Base-by-base conservation (phyloP, 2,888 invertebrate genomes). In the Plebejus argus region DNA sequence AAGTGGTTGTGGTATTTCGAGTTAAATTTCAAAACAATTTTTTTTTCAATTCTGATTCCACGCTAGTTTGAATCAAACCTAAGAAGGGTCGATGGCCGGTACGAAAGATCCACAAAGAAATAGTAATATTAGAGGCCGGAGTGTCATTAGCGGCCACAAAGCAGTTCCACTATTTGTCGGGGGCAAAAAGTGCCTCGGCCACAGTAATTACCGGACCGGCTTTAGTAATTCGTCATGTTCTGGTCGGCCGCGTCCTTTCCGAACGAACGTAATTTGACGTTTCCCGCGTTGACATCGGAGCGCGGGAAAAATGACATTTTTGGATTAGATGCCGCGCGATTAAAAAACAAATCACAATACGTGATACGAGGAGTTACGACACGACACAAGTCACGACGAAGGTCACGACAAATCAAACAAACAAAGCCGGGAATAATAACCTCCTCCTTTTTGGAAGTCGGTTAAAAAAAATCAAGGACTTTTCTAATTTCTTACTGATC, bases 161-260 rank as follows among this genome's bases (percentile, higher is more conserved):
- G 92, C 91, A 91, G 89, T 90, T 89, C 89, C 91, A 91, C 93
- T 93, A 93, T 94, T 93, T 92, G 93, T 93, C 91, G 91, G 91
- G 87, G 88, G 92, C 91, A 93, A 93, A 93, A 94, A 94, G 89
- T 91, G 90, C 89, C 93, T 91, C 91, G 93, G 92, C 93, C 92
- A 92, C 92, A 92, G 93, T 94, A 92, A 94, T 94, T 94, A 94
- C 91, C 92, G 89, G 92, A 90, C 93, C 89, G 91, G 91, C 91
- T 92, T 88, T 89, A 85, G 89, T 93, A 92, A 93, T 94, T 93
- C 93, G 93, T 93, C 91, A 92, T 93, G 93, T 93, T 94, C 92
- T 93, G 93, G 87, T 93, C 91, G 91, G 91, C 89, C 90, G 92
- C 89, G 84, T 88, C 88, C 88, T 89, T 88, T 90, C 87, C 88